phyloP scores from a whole-genome alignment of 2,888 invertebrate genomes.

The Lomographa bimaculata region DNA sequence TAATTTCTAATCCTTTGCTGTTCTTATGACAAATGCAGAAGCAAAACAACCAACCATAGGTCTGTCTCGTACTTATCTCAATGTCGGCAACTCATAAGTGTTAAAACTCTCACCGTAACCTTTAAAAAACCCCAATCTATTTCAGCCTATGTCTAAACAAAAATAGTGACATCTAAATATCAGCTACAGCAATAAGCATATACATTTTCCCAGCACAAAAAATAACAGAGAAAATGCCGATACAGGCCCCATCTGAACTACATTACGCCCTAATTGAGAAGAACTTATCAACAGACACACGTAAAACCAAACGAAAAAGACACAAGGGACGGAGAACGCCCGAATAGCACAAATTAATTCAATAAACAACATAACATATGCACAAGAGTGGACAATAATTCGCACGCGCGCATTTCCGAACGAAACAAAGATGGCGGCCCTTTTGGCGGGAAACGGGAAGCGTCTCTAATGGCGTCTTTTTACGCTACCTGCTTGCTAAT shows the following conservation, averaged over 20 bases:
- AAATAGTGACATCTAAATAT: no score
- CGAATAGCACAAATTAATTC: slow-evolving; percentile 77
- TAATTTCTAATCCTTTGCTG: no score
- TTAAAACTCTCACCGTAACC: no score
- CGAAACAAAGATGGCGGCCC: slow-evolving; percentile 52
- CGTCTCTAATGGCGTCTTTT: slow-evolving; percentile 77
- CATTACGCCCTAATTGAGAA: slow-evolving; percentile 22
- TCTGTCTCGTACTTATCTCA: no score
- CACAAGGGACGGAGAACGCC: slow-evolving; percentile 51
- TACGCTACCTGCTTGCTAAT: slow-evolving; percentile 82
- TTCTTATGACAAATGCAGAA: no score
- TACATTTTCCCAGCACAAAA: no score
- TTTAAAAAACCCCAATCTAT: no score
- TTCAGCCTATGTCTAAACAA: no score
- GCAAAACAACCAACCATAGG: no score
- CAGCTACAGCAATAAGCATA: no score
- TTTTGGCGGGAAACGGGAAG: slow-evolving; percentile 73
- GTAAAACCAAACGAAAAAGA: slow-evolving; percentile 40
- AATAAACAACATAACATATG: slow-evolving; percentile 81
- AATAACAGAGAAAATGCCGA: background rate
- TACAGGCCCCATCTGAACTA: slow-evolving; percentile 4
- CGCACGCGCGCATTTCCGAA: slow-evolving; percentile 75
- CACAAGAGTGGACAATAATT: slow-evolving; percentile 73
- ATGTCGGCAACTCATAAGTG: no score
- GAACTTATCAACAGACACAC: slow-evolving; percentile 34